These are phyloP conservation scores for Sinocyclocheilus rhinocerous DNA, from an alignment of 2,113 vertebrate species.

Conservation along the genomic window DNA sequence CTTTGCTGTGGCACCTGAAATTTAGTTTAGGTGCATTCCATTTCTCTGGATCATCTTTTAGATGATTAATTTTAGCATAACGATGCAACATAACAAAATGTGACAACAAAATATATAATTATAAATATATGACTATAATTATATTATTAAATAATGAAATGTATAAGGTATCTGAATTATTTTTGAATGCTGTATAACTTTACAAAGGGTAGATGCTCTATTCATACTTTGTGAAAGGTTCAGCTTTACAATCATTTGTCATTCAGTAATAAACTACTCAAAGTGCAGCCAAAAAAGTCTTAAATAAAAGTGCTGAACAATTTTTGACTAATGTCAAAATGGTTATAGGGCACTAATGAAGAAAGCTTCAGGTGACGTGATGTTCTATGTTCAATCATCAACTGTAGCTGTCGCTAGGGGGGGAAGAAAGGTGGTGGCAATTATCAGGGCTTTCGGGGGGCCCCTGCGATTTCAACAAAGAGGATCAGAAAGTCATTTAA, in stretches of 20 bases:
- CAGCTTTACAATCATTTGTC: conserved; percentile 13
- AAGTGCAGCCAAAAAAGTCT: background rate
- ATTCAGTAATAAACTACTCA: background rate
- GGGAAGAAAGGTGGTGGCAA: no score
- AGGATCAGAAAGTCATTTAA: background rate
- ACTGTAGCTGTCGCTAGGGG: background rate
- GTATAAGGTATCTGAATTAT: background rate
- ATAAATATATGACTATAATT: background rate
- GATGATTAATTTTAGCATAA: background rate
- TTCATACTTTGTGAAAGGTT: background rate
- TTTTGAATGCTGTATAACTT: background rate
- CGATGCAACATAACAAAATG: background rate
- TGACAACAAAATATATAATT: background rate
- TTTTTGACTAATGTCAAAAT: background rate
- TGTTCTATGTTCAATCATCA: background rate
- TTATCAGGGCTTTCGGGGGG: no score
- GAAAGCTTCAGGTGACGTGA: background rate
- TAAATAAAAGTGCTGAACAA: background rate
- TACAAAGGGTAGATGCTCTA: background rate
- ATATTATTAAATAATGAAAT: background rate
- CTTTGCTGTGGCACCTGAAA: background rate
- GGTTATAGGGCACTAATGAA: background rate
- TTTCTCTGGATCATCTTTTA: background rate
- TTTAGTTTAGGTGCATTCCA: background rate
- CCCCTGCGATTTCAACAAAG: no score